Evolutionary conservation across 2,797 vertebrate genomes (phyloP), one percentile per base, ranked within the genome.

Genomic region (Parambassis ranga): DNA sequence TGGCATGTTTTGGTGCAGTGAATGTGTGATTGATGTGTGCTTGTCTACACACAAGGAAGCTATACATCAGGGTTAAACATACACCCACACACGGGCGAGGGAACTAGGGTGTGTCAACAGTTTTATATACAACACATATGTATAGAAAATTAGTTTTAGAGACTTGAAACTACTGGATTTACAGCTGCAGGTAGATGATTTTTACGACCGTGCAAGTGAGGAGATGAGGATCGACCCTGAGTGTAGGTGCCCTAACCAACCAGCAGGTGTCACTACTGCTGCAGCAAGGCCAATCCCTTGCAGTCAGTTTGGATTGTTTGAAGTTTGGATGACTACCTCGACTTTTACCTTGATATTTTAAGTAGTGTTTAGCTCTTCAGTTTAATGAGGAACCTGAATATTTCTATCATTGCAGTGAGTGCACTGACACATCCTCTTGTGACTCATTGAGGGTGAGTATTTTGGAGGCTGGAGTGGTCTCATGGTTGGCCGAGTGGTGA

Each of bases 1-100:
- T 26, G 30, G 10, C 5, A 11, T 51, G 47, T 36, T 22, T 44
- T 28, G 51, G 6, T 41, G 20, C 16, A 30, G 27, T 46, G 43
- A 44, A 65, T 60, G 4, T 7, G 41, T 66, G 76, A 65, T 70
- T 13, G 55, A 65, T 83, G 71, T 62, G 48, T 73, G 65, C 82
- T 75, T 65, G 16, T 58, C 4, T 55, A 37, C 4, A 16, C 28
- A 32, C 1, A 8, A 71, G 79, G 81, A 86, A 83, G 47, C 60
- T 50, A 15, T 79, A 59, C 39, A 62, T 83, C 71, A 80, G 19
- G 52, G 60, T 63, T 42, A 1, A 33, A 50, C 8, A 5, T 43
- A 35, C 31, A 65, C 73, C 44, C 30, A 46, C n/a, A 43, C 52
- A 48, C 10, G 2, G n/a, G n/a, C n/a, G n/a, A 37, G 68, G 48